Evolutionary conservation across 1,140 invertebrate species (phyloP), one percentile per base, ranked within the genome.

Genomic region (Zaprionus camerounensis): DNA sequence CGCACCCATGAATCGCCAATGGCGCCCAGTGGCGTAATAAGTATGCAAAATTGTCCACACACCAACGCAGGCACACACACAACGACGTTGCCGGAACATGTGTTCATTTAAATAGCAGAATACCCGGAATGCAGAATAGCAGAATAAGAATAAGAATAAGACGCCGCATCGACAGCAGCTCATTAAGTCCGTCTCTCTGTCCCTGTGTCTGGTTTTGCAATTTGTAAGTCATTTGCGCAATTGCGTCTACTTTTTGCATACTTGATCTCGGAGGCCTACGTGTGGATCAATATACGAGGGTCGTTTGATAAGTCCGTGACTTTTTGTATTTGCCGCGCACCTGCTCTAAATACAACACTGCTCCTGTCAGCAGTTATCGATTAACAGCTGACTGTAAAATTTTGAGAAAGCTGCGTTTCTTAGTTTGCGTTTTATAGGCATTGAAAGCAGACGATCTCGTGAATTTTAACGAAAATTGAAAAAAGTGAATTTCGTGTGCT

Each of bases 91-190:
- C 44, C 26, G 38, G 44, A 65, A 76, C 73, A 77, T 77, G 64
- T 77, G 81, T 82, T 79, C 78, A 87, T 77, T 67, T 62, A 65
- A 76, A 71, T 82, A 76, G 46, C 56, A 65, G 61, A 65, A 78
- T 65, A 71, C 66, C 51, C 49, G 44, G 41, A 67, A 51, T 66
- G 31, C n/a, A 31, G 26, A 44, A 17, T 28, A 46, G 38, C 11
- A 36, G 36, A 28, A 15, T 38, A 34, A 24, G 26, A 61, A 36
- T 66, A 46, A 24, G 26, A 59, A 67, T 46, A 51, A 24, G 22
- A 24, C 46, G 41, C 28, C n/a, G 31, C 28, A 6, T 20, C 22
- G 44, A 28, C 20, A 61, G 44, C 55, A 59, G 44, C 24, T 71
- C 68, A 76, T 71, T 57, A 74, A 59, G 20, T 51, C 46, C 9